phyloP scores from a whole-genome alignment of 1,140 invertebrate genomes.

The Sitophilus oryzae region DNA sequence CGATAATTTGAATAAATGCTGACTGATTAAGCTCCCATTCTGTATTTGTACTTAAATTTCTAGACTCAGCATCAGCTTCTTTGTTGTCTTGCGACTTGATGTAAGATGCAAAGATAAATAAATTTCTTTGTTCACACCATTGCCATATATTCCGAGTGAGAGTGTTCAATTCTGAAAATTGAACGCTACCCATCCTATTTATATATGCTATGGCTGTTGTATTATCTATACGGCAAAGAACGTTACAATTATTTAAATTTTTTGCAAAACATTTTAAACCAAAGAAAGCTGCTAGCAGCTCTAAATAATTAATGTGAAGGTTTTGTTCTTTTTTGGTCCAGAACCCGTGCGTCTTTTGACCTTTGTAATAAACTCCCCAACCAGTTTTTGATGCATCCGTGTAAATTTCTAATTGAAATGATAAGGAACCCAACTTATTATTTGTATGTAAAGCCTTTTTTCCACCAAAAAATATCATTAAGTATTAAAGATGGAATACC shows the following conservation, averaged over 20 bases:
- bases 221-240: too few species aligned
- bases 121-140: too few species aligned
- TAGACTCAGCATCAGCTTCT: slow-evolving; percentile 27
- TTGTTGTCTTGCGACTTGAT: slow-evolving; percentile 24
- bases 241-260: too few species aligned
- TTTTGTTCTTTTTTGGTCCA: slow-evolving; percentile 1
- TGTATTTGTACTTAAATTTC: slow-evolving; percentile 22
- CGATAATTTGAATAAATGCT: slow-evolving; percentile 1
- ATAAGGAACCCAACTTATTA: background rate
- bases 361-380: slow-evolving; percentile 3
- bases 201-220: slow-evolving; percentile 28
- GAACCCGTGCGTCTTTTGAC: background rate
- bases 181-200: slow-evolving; percentile 32
- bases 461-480: slow-evolving; percentile 24
- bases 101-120: too few species aligned
- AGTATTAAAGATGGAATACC: background rate
- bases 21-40: slow-evolving; percentile 10
- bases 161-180: slow-evolving; percentile 19
- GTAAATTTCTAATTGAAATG: slow-evolving; percentile 3
- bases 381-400: slow-evolving; percentile 6
- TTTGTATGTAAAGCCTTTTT: slow-evolving; percentile 28
- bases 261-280: slow-evolving; percentile 12
- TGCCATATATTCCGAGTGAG: slow-evolving; percentile 18
- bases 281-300: slow-evolving; percentile 7
- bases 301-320: slow-evolving; percentile 2